Percentiles rank a stretch among this genome's conserved stretches.
Evolutionary conservation across 2,888 invertebrate species (phyloP).

Genomic region (Leptura quadrifasciata): DNA sequence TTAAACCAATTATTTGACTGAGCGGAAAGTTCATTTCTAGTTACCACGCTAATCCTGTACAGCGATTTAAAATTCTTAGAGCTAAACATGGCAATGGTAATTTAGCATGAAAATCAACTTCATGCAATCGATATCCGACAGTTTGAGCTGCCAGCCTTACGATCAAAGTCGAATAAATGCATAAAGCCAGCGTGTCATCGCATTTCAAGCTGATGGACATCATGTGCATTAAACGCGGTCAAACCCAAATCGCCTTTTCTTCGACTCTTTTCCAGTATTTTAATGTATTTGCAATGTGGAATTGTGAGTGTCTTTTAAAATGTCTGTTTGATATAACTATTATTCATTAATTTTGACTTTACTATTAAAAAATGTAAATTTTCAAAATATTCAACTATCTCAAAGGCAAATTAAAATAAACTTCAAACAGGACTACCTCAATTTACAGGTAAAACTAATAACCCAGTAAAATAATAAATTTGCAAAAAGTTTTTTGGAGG

Average conservation of each 20-base stretch:
- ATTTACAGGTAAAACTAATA: no score
- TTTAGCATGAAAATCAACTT: conserved; percentile 2
- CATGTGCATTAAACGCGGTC: not conserved
- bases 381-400: no score
- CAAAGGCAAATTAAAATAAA: no score
- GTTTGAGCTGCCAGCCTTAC: conserved; percentile 1
- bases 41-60: not conserved
- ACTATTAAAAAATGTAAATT: not conserved
- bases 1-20: not conserved
- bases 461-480: no score
- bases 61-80: not conserved
- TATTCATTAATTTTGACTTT: not conserved
- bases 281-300: not conserved
- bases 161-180: conserved; percentile 7
- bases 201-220: not conserved
- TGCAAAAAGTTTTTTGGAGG: no score
- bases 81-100: conserved; percentile 7
- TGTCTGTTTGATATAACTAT: not conserved
- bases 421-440: no score
- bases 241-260: not conserved
- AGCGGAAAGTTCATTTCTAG: not conserved
- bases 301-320: not conserved
- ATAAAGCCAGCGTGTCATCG: conserved; percentile 1
- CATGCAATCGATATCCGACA: not conserved
- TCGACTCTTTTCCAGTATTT: not conserved